Evolutionary conservation across 2,113 vertebrate species (phyloP), one percentile per base, ranked within the genome.

Genomic region (Sceloporus undulatus): DNA sequence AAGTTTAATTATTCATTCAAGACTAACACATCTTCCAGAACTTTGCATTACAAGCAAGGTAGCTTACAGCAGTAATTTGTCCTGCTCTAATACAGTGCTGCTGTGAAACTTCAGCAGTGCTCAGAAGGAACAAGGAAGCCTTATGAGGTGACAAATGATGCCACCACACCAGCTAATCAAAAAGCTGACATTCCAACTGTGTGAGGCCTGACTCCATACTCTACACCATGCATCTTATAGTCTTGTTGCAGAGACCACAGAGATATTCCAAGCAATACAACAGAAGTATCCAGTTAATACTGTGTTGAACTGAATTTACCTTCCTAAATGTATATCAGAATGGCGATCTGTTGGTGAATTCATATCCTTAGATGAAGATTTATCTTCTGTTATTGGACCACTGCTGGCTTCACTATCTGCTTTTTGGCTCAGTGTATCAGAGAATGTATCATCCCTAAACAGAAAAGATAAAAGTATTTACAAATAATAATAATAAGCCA

Each of bases 351-450:
- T 97, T n/a, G 98, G 98, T 9, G 98, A 99, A 93, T 95, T 95
- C 91, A 98, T 95, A 91, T 99, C 98, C 96, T 99, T 99, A 62
- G 97, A 98, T 2, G 98, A 98, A 68, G 98, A 97, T 95, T 98
- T 99, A 79, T 99, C 99, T 23, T 99, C 98, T 1, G 96, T 97
- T n/a, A 97, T 94, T 1, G 98, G 98, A 74, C 98, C 98, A 0
- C 99, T 99, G 97, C 99, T 98, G 91, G 98, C 98, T 93, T 99
- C 98, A 4, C 99, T 99, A 96, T 99, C 98, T 0, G 98, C 98
- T 95, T 99, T 99, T 92, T 99, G 99, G 95, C 99, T 99, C 96
- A 99, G 95, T 8, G 98, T 98, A 94, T 99, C 99, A 5, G 99
- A 99, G 96, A 99, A 99, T 2, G 97, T 98, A 94, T 99, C 99